Evolutionary conservation across 2,888 invertebrate species (phyloP), one percentile per base, ranked within the genome.

Genomic region (Caenorhabditis macrosperma): DNA sequence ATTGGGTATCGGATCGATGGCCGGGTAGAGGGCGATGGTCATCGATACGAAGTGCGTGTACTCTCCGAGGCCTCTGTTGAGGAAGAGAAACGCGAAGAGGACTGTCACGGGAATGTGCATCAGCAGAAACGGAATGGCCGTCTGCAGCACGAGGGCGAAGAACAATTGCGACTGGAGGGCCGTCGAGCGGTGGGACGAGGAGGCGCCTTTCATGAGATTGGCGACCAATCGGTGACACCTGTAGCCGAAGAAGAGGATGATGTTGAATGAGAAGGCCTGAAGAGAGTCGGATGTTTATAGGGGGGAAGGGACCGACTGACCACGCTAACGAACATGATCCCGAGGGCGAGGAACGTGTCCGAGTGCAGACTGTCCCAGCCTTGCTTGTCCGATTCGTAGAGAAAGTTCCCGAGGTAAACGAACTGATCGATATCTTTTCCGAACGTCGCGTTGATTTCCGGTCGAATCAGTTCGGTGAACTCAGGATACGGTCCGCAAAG

Each of bases 1-100:
- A 2, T 57, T 69, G 12, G 72, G 72, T 48, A 72, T 54, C n/a
- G 72, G 72, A 46, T 72, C 72, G n/a, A 72, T 30, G 7, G 63
- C 63, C 1, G 72, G 72, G 22, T 61, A 72, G 20, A 72, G 35
- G 5, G 61, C 72, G 20, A 72, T 72, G 4, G 72, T 55, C 44
- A 72, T 63, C 6, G 55, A 46, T 2, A 72, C 55, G 20, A 72
- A 22, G 9, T 46, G 52, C 17, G 63, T 72, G 22, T 48, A 63
- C 2, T 54, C 30, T 10, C 72, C 72, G 12, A 72, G 33, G 22
- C 63, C 61, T 6, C 20, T 55, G 33, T 63, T 55, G 7, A 72
- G 15, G 17, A 72, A 55, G 7, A 55, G 30, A 17, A 63, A 63
- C 0, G 54, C 46, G 22, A 54, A 72, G 33, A 72, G 33, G 10